Evolutionary conservation across 2,113 vertebrate species (phyloP), one percentile per base, ranked within the genome.

Genomic region (Actinemys pallida): DNA sequence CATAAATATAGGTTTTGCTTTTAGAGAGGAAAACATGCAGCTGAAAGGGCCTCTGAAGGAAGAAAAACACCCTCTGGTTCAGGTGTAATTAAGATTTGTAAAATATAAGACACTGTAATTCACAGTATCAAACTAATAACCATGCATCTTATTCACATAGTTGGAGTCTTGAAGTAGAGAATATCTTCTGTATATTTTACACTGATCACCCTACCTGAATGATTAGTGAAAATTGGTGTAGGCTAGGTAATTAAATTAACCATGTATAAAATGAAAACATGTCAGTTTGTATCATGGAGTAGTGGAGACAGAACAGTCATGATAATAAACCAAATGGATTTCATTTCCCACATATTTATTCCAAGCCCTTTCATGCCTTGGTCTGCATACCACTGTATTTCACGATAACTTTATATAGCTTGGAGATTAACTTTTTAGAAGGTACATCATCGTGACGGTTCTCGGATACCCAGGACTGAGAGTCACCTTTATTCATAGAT

Each of bases 191-290:
- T 31, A 39, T 93, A 39, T 35, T 65, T 22, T 90, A 88, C 47
- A 25, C 93, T 10, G 92, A 24, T 90, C 84, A 39, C 9, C 50
- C 47, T 85, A 89, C 89, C 72, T n/a, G 87, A 93, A 96, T 31
- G 53, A 54, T 54, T 54, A 54, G 94, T 94, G 88, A 94, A 87
- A 89, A 57, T 11, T 27, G 25, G 25, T 27, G 31, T 65, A 62
- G 54, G 75, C 80, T 94, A 29, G 8, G 25, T 96, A 88, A 93
- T 95, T 96, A 75, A 6, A 75, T 42, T 75, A 95, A 94, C 90
- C 89, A 83, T 72, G 81, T 91, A 86, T 88, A 93, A 96, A 95
- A 62, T 96, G 56, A 57, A 57, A 92, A 95, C 81, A 27, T 95
- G 85, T 87, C 81, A 88, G 85, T 85, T 89, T 86, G 87, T 88